phyloP scores from a whole-genome alignment of 2,113 vertebrate genomes.

The Nerophis ophidion region DNA sequence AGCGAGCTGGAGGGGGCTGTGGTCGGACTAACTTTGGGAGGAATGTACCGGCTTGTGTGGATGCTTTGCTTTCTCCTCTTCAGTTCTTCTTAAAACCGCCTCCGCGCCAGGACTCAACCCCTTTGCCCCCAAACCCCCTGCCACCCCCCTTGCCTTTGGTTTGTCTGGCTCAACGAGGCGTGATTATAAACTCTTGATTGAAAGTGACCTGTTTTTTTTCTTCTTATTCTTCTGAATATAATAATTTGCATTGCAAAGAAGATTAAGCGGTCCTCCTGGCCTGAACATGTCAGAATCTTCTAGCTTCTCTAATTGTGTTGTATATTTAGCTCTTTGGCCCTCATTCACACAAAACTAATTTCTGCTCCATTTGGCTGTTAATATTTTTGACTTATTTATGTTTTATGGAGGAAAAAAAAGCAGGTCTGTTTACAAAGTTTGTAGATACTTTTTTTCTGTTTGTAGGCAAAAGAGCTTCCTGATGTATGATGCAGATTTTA shows the following conservation, averaged over 20 bases:
- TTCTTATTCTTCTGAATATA: slow-evolving; percentile 54
- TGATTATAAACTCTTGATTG: slow-evolving; percentile 82
- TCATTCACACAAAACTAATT: slow-evolving; percentile 88
- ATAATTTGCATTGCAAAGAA: slow-evolving; percentile 59
- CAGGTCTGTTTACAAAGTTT: slow-evolving; percentile 99
- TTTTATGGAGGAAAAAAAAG: slow-evolving; percentile 85
- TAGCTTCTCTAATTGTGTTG: slow-evolving; percentile 80
- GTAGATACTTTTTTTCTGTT: slow-evolving; percentile 99
- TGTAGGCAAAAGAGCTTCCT: slow-evolving; percentile 97
- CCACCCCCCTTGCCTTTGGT: slow-evolving; percentile 53
- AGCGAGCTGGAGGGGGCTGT: slow-evolving; percentile 65
- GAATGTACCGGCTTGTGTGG: slow-evolving; percentile 84
- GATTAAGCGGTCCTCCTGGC: slow-evolving; percentile 67
- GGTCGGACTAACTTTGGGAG: slow-evolving; percentile 88
- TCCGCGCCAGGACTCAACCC: slow-evolving; percentile 71
- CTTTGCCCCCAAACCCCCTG: slow-evolving; percentile 27
- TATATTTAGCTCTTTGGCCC: slow-evolving; percentile 80
- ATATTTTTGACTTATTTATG: slow-evolving; percentile 99
- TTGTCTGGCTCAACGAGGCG: slow-evolving; percentile 70
- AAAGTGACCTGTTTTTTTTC: slow-evolving; percentile 83
- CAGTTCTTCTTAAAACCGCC: slow-evolving; percentile 79
- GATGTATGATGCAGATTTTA: slow-evolving; percentile 83
- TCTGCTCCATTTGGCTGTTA: slow-evolving; percentile 95
- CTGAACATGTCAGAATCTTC: slow-evolving; percentile 70
- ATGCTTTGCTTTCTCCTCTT: slow-evolving; percentile 67